Percentiles rank a stretch among this genome's conserved stretches.
phyloP scores from a whole-genome alignment of 2,888 invertebrate species.

The Lasioglossum morio region DNA sequence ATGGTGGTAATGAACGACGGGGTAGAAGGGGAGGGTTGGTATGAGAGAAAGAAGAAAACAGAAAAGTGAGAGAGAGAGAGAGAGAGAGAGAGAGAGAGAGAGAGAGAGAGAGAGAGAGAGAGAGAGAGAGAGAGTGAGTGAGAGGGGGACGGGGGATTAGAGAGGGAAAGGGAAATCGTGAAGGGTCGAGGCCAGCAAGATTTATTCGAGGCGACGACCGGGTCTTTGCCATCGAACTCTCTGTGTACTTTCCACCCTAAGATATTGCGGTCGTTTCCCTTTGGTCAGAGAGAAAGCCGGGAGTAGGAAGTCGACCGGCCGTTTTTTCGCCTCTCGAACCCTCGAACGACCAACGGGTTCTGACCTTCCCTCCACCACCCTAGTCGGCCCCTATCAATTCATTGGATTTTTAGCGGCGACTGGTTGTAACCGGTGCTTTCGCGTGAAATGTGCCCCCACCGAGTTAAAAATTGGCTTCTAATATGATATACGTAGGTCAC shows the following conservation, averaged over 20 bases:
- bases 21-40: background rate
- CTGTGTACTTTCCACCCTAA: constrained; percentile 79
- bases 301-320: constrained; percentile 65
- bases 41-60: background rate
- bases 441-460: constrained; percentile 76
- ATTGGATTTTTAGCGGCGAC: constrained; percentile 73
- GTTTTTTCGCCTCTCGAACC: constrained; percentile 55
- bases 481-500: constrained; percentile 81
- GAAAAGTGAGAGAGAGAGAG: constrained; percentile 29
- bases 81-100: constrained; percentile 17
- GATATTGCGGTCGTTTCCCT: constrained; percentile 78
- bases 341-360: constrained; percentile 61
- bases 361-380: background rate
- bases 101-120: constrained; percentile 6
- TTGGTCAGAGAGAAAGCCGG: constrained; percentile 70
- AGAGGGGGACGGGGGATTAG: background rate
- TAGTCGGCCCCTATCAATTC: constrained; percentile 65
- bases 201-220: constrained; percentile 66
- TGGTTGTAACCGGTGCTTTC: constrained; percentile 72
- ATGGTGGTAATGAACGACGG: constrained; percentile 39
- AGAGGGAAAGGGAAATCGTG: constrained; percentile 38
- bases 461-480: constrained; percentile 82
- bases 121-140: constrained; percentile 19
- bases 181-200: constrained; percentile 55
- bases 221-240: constrained; percentile 68